Base-by-base conservation (phyloP, 2,888 invertebrate genomes). In the Lasius platythorax region DNA sequence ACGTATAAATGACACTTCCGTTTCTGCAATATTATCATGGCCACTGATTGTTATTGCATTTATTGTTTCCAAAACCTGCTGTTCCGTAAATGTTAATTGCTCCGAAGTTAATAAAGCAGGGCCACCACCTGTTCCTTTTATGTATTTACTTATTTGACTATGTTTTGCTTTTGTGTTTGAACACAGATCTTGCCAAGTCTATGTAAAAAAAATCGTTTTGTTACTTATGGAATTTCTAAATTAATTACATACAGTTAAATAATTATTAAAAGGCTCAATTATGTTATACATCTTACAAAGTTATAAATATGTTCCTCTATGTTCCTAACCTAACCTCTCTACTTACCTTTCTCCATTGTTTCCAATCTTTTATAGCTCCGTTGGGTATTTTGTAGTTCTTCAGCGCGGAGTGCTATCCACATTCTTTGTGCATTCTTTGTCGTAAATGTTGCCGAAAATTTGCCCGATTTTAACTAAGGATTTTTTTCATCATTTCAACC, bases 371-470 rank as follows among this genome's bases (percentile, higher is more conserved):
- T 23, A 66, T n/a, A 18, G 66, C 40, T 40, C 23, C 40, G 4
- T 66, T 66, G 11, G 66, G 66, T 37, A 66, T 66, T 23, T 66
- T 66, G 40, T 12, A 66, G 23, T n/a, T 66, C 40, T 66, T 66
- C 66, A 6, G 40, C 23, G 8, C 23, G 0, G 23, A 66, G 12
- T 12, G 0, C 2, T n/a, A 43, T 66, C 40, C 40, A 66, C 23
- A 43, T 12, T n/a, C 3, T 40, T 43, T 66, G 66, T 5, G 66
- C 66, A 40, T 66, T 5, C 23, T 66, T 66, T 23, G 40, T 4
- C 5, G 40, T 66, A 23, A 66, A 66, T 40, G 23, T 40, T 2
- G 66, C 23, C 5, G 66, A 66, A 40, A 66, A 66, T 23, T 66
- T 66, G 1, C 40, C 40, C 1, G 40, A 12, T 23, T 5, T n/a